Percentiles rank a stretch among this genome's conserved stretches.
Evolutionary conservation across 1,140 invertebrate species (phyloP).

Genomic region (Drosophila rufa): DNA sequence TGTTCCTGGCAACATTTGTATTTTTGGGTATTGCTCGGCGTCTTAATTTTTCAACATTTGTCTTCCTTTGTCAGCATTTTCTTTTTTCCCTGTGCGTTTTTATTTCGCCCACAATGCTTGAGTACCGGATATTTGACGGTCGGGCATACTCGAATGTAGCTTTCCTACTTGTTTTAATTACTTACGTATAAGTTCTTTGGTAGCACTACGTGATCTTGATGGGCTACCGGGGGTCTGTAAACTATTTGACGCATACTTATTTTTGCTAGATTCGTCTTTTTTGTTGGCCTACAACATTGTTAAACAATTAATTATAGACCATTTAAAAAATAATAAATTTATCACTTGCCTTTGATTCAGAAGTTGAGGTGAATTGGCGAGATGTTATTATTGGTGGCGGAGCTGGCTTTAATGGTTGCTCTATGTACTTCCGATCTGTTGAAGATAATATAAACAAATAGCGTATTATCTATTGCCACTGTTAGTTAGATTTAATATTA

Average conservation of each 20-base stretch:
- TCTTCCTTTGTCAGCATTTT: no score
- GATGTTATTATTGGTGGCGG: slow-evolving; percentile 90
- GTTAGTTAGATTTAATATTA: not conserved
- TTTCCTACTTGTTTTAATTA: slow-evolving; percentile 47
- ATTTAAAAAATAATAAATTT: not conserved
- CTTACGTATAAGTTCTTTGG: slow-evolving; percentile 95
- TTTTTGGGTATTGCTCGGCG: no score
- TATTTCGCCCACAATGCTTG: no score
- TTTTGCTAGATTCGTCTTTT: slow-evolving; percentile 64
- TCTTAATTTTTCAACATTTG: no score
- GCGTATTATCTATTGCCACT: not conserved
- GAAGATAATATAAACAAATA: slow-evolving; percentile 1
- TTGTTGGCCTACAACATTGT: slow-evolving; percentile 42
- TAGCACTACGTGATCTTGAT: slow-evolving; percentile 93
- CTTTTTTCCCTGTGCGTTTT: no score
- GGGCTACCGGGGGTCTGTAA: slow-evolving; percentile 90
- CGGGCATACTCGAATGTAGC: no score
- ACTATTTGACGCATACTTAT: slow-evolving; percentile 92
- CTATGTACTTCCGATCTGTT: slow-evolving; percentile 92
- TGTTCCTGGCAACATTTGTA: no score
- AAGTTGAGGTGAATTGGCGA: slow-evolving; percentile 79
- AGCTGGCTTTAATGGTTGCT: slow-evolving; percentile 91
- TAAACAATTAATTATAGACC: not conserved
- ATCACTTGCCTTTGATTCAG: slow-evolving; percentile 29
- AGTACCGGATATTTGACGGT: no score